phyloP scores from a whole-genome alignment of 2,797 vertebrate genomes.

The Amphiprion clarkii region DNA sequence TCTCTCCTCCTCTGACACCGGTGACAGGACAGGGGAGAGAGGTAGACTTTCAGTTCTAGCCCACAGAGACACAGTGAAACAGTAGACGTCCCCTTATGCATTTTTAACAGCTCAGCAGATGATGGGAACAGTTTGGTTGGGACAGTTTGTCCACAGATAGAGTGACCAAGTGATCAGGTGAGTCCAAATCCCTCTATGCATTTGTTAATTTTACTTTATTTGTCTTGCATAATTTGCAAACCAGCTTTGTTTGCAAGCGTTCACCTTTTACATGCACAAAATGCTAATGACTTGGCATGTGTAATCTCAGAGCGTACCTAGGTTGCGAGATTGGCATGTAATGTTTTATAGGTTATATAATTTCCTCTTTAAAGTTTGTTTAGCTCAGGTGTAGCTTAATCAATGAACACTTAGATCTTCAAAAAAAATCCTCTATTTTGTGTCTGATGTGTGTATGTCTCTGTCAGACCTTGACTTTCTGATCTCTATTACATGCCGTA shows the following conservation, averaged over 20 bases:
- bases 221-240: slow-evolving; percentile 15
- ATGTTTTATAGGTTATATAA: slow-evolving; percentile 26
- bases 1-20: slow-evolving; percentile 50
- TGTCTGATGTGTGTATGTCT: not conserved
- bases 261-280: not conserved
- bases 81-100: slow-evolving; percentile 80
- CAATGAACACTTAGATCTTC: not conserved
- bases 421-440: not conserved
- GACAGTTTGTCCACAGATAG: slow-evolving; percentile 80
- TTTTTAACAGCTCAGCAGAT: slow-evolving; percentile 86
- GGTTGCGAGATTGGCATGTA: not conserved
- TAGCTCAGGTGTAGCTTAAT: not conserved
- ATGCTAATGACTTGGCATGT: not conserved
- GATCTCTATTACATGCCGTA: not conserved
- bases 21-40: slow-evolving; percentile 64
- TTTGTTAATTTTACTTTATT: slow-evolving; percentile 31
- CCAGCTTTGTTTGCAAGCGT: slow-evolving; percentile 26
- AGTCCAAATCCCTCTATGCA: slow-evolving; percentile 59
- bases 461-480: slow-evolving; percentile 2
- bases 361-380: slow-evolving; percentile 1
- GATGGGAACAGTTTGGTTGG: slow-evolving; percentile 80
- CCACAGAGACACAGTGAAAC: slow-evolving; percentile 75
- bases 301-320: not conserved
- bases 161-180: slow-evolving; percentile 75
- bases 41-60: slow-evolving; percentile 75